phyloP scores from a whole-genome alignment of 2,888 invertebrate genomes.

The Eupithecia vulgata region DNA sequence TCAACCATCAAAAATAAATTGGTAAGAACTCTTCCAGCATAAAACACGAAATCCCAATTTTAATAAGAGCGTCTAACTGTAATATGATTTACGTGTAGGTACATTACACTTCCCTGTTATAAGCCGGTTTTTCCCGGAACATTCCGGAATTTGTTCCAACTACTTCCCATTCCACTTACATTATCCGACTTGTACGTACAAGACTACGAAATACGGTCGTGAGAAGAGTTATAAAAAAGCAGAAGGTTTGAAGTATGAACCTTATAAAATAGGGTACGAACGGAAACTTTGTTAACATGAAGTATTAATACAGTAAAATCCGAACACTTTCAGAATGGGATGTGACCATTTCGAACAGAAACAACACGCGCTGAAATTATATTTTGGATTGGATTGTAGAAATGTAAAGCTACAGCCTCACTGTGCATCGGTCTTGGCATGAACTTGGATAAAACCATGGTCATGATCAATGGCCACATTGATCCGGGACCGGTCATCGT shows the following conservation, averaged over 20 bases:
- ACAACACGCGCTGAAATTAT: too few relatives aligned
- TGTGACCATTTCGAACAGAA: too few relatives aligned
- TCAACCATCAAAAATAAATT: too few relatives aligned
- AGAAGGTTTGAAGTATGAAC: background rate
- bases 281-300: too few relatives aligned
- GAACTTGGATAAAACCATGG: too few relatives aligned
- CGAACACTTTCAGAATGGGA: too few relatives aligned
- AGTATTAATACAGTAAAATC: too few relatives aligned
- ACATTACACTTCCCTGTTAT: background rate
- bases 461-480: too few relatives aligned
- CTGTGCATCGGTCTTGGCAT: too few relatives aligned
- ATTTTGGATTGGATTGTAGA: too few relatives aligned
- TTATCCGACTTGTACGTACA: conserved; percentile 33
- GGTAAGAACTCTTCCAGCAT: background rate
- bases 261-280: background rate
- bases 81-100: background rate
- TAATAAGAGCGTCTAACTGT: background rate
- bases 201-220: conserved; percentile 22
- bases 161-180: conserved; percentile 26
- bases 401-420: too few relatives aligned
- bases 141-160: conserved; percentile 28
- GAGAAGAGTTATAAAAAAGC: background rate
- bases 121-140: conserved; percentile 25
- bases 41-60: background rate
- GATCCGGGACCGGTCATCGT: too few relatives aligned